These are phyloP conservation scores for Mesodorylaimus sp. DNA, from an alignment of 2,888 invertebrate species.

Conservation along the genomic window DNA sequence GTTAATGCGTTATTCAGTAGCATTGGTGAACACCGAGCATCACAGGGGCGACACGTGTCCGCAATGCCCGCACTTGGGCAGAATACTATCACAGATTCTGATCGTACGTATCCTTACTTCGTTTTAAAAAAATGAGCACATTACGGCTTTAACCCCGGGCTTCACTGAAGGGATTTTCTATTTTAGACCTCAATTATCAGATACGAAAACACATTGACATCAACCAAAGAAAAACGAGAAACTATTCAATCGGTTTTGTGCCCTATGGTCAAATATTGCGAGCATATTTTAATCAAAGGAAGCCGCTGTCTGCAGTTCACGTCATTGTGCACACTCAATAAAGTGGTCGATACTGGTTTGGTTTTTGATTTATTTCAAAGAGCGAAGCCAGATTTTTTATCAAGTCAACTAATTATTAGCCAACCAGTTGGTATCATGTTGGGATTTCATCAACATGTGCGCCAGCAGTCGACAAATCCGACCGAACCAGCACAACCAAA, in stretches of 20 bases:
- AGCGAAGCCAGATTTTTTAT: slow-evolving; percentile 22
- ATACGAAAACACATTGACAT: slow-evolving; percentile 23
- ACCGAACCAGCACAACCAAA: no score
- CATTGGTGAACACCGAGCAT: slow-evolving; percentile 15
- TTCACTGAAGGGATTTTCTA: slow-evolving; percentile 2
- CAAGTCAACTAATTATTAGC: slow-evolving; percentile 17
- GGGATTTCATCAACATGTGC: not conserved
- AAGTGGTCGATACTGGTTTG: slow-evolving; percentile 40
- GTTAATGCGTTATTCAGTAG: slow-evolving; percentile 24
- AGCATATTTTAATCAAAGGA: slow-evolving; percentile 40
- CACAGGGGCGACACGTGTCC: slow-evolving; percentile 22
- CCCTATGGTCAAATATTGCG: slow-evolving; percentile 39
- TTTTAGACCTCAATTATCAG: slow-evolving; percentile 33
- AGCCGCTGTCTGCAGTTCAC: slow-evolving; percentile 44
- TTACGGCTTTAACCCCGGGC: not conserved
- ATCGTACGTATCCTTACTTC: slow-evolving; percentile 26
- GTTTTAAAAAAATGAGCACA: not conserved
- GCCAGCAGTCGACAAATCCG: no score
- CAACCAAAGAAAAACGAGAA: slow-evolving; percentile 19
- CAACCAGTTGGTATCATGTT: not conserved
- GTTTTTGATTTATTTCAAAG: slow-evolving; percentile 31
- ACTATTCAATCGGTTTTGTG: slow-evolving; percentile 37
- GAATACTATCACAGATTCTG: slow-evolving; percentile 36
- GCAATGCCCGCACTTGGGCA: slow-evolving; percentile 35
- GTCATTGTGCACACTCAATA: slow-evolving; percentile 43